phyloP scores from a whole-genome alignment of 1,140 invertebrate genomes.

The Calephelis nemesis region DNA sequence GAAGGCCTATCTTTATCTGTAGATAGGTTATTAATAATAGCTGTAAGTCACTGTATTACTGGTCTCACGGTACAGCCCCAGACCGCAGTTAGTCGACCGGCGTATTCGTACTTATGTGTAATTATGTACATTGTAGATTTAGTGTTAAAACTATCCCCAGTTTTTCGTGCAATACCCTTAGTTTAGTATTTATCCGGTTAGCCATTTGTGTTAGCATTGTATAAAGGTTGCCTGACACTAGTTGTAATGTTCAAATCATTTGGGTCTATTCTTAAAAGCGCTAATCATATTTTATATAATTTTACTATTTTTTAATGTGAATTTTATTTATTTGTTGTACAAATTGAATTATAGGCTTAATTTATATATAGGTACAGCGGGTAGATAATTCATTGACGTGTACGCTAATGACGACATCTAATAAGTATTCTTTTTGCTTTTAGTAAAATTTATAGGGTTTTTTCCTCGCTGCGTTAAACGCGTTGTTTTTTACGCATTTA shows the following conservation, averaged over 20 bases:
- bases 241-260: conserved; percentile 12
- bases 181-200: conserved; percentile 75
- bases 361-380: too few relatives aligned
- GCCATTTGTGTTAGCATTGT: conserved; percentile 63
- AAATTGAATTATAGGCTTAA: background rate
- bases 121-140: conserved; percentile 69
- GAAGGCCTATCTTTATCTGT: too few relatives aligned
- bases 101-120: conserved; percentile 50
- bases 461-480: background rate
- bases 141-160: conserved; percentile 47
- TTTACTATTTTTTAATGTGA: background rate
- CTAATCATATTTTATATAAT: background rate
- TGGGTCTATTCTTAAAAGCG: conserved; percentile 10
- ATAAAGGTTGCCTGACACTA: conserved; percentile 48
- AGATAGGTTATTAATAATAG: too few relatives aligned
- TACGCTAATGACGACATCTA: too few relatives aligned
- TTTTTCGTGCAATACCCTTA: conserved; percentile 75
- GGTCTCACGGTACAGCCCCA: too few relatives aligned
- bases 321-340: background rate
- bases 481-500: background rate
- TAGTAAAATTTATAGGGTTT: too few relatives aligned
- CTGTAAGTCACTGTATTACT: too few relatives aligned
- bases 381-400: too few relatives aligned
- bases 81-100: background rate
- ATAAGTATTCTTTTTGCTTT: too few relatives aligned